Evolutionary conservation across 2,113 vertebrate species (phyloP).

Genomic region (Melanerpes formicivorus): DNA sequence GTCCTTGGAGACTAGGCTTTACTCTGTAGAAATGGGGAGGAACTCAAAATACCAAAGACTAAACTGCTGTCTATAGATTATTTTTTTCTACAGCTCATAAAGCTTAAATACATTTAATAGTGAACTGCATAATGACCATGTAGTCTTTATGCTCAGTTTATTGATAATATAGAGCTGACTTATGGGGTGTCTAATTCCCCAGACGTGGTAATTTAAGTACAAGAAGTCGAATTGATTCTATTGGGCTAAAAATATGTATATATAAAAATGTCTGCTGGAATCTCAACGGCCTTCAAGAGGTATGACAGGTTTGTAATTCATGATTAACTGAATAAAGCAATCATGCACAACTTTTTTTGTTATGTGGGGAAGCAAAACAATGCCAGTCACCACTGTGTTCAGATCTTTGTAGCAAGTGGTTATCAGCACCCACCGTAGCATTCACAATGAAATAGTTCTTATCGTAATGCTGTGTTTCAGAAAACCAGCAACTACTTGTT

Average conservation of each 20-base stretch:
- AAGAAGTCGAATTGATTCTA: neutral
- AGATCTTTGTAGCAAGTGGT: neutral
- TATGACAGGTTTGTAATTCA: constrained; percentile 27
- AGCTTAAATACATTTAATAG: neutral
- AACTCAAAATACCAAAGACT: neutral
- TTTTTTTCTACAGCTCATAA: neutral
- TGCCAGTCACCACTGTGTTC: constrained; percentile 10
- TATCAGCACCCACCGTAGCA: neutral
- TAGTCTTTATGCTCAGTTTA: neutral
- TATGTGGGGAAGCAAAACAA: constrained; percentile 12
- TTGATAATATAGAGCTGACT: neutral
- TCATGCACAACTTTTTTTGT: constrained; percentile 27
- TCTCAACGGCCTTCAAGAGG: constrained; percentile 22
- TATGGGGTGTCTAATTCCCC: neutral
- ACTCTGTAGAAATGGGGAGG: neutral
- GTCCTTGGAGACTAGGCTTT: neutral
- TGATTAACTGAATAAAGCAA: constrained; percentile 44
- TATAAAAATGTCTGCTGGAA: neutral
- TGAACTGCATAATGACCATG: neutral
- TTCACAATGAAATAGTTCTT: constrained; percentile 2
- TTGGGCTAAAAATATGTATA: constrained; percentile 11
- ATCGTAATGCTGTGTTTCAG: neutral
- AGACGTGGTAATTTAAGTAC: neutral
- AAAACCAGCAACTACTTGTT: neutral
- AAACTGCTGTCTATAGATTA: neutral